These are phyloP conservation scores for Drosophila sulfurigaster DNA, from an alignment of 1,140 invertebrate genomes.

Conservation along the genomic window DNA sequence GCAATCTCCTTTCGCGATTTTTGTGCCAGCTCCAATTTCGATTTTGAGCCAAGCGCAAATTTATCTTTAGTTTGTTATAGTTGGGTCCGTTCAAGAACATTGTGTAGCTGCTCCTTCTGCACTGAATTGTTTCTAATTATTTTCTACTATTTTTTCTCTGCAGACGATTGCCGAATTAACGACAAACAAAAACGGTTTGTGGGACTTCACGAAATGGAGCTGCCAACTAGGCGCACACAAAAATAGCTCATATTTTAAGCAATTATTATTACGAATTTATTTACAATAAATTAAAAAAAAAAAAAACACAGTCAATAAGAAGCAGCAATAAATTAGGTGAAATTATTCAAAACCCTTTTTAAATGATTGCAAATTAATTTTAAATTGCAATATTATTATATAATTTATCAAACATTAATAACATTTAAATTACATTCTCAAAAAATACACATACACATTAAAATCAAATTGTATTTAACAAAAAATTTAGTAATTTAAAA, in stretches of 20 bases:
- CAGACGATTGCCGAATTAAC: conserved; percentile 61
- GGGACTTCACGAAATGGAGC: conserved; percentile 57
- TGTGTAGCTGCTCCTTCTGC: conserved; percentile 43
- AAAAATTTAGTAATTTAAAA: too few relatives aligned
- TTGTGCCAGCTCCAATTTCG: conserved; percentile 98
- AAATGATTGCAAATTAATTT: too few relatives aligned
- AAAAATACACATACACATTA: too few relatives aligned
- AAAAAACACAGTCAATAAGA: not conserved
- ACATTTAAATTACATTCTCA: too few relatives aligned
- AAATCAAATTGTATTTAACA: too few relatives aligned
- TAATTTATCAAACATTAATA: too few relatives aligned
- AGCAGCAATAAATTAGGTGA: too few relatives aligned
- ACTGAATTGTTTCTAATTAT: conserved; percentile 4
- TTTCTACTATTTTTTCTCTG: conserved; percentile 40
- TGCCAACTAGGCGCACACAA: conserved; percentile 14
- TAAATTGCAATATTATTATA: too few relatives aligned
- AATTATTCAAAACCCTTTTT: too few relatives aligned
- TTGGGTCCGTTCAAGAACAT: conserved; percentile 96
- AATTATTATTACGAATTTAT: not conserved
- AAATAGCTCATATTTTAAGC: conserved; percentile 15
- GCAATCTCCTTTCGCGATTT: conserved; percentile 99
- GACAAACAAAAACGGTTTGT: conserved; percentile 56
- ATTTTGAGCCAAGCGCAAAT: conserved; percentile 96
- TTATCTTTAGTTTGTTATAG: conserved; percentile 98
- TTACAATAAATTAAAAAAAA: not conserved